Base-by-base conservation (phyloP, 2,888 invertebrate genomes). In the Tryphoninae sp. region DNA sequence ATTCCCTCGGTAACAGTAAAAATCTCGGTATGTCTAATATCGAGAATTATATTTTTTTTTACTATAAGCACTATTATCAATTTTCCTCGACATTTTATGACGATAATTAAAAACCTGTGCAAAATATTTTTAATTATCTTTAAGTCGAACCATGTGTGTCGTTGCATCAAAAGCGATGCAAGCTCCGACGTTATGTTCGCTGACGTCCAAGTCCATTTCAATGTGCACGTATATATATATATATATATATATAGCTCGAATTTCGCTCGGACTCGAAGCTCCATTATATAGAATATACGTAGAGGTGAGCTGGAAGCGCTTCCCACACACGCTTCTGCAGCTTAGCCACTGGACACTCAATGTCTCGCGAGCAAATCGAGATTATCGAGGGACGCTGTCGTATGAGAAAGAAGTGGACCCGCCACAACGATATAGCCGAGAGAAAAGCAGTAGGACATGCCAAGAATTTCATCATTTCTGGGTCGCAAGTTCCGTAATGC, bases 401-500 rank as follows among this genome's bases (percentile, higher is more conserved):
- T 51, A 51, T 13, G 67, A 68, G 33, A 19, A 19, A 33, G 7
- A 1, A 22, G 49, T 23, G 49, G 58, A 76, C 62, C 51, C 51
- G 74, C 23, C 11, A 33, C 33, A 7, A 33, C 7, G 33, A 33
- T 33, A 33, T 33, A 33, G 6, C 16, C 26, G 26, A 40, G 26
- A 26, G 75, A 64, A 72, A 78, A 33, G 33, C 33, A 33, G 33
- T 33, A 3, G 26, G 26, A 79, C 80, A 84, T 69, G 84, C 86
- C 86, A 86, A 80, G 83, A 84, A 85, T 85, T 78, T 65, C 73
- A 26, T 65, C 74, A 75, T 86, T 86, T 86, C 86, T 86, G 83
- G 86, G 86, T 85, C 85, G 86, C 81, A 16, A 51, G 51, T n/a
- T 16, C 11, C 11, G 45, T 26, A 33, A 2, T 49, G 23, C 16